phyloP scores from a whole-genome alignment of 2,888 invertebrate species.

The Dendrolimus pini region DNA sequence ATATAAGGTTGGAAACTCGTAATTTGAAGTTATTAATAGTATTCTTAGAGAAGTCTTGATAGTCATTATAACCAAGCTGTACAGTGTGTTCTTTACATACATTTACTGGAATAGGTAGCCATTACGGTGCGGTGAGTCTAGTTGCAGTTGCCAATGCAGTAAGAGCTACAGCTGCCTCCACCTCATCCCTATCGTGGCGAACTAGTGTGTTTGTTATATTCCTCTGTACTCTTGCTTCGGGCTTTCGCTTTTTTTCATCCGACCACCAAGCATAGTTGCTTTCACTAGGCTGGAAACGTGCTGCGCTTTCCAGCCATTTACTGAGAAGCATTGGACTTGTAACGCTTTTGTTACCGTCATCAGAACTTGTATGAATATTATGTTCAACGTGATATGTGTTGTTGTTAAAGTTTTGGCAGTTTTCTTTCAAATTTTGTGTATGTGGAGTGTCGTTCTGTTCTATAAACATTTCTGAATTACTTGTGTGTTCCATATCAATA shows the following conservation, averaged over 20 bases:
- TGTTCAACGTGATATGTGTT: conserved; percentile 43
- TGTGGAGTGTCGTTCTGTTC: conserved; percentile 44
- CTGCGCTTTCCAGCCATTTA: conserved; percentile 87
- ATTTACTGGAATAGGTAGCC: too few species aligned
- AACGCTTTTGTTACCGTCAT: conserved; percentile 40
- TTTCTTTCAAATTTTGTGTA: conserved; percentile 39
- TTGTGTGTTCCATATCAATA: conserved; percentile 34
- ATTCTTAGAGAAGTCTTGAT: too few species aligned
- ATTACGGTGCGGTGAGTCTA: conserved; percentile 42
- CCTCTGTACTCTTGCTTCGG: conserved; percentile 37
- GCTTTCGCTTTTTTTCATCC: conserved; percentile 47
- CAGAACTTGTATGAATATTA: conserved; percentile 17
- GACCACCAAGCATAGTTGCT: conserved; percentile 83
- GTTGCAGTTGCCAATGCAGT: conserved; percentile 78
- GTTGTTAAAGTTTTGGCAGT: conserved; percentile 49
- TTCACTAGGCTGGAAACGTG: conserved; percentile 83
- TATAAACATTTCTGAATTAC: conserved; percentile 39
- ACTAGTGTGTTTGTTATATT: conserved; percentile 37
- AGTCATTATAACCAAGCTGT: too few species aligned
- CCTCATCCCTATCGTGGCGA: conserved; percentile 81
- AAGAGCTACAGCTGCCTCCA: conserved; percentile 86
- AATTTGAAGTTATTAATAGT: too few species aligned
- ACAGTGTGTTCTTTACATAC: too few species aligned
- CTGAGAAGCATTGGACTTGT: conserved; percentile 79
- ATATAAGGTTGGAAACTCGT: too few species aligned